Conservation (phyloP, 2,888 invertebrate species). For the Tenodera sinensis region DNA sequence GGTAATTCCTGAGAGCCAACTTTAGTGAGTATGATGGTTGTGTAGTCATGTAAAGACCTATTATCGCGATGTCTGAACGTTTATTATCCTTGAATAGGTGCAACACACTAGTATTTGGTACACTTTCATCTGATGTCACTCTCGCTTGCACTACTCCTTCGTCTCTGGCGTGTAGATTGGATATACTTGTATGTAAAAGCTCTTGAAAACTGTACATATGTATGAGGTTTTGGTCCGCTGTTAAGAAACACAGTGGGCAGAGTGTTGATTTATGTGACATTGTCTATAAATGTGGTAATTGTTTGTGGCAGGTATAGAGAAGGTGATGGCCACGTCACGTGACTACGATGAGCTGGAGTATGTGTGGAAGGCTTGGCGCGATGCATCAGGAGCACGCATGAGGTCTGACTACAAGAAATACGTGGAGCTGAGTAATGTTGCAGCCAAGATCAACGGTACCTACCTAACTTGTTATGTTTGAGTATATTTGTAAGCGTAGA, state of each 20-base stretch:
- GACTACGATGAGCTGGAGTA: slow-evolving; percentile 59
- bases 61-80: too few species aligned
- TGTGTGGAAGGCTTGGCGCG: slow-evolving; percentile 64
- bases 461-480: too few species aligned
- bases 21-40: too few species aligned
- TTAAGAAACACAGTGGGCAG: not conserved
- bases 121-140: not conserved
- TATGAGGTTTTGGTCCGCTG: too few species aligned
- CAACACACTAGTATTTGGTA: too few species aligned
- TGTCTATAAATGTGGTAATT: too few species aligned
- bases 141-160: not conserved
- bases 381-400: slow-evolving; percentile 60
- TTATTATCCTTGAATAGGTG: too few species aligned
- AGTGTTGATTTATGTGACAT: too few species aligned
- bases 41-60: too few species aligned
- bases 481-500: too few species aligned
- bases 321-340: slow-evolving; percentile 46
- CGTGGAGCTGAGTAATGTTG: slow-evolving; percentile 59
- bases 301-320: slow-evolving; percentile 42
- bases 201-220: not conserved
- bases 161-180: not conserved
- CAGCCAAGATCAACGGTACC: slow-evolving; percentile 53
- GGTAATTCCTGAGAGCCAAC: too few species aligned
- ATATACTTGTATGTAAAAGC: too few species aligned
- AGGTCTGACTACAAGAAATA: slow-evolving; percentile 57